Evolutionary conservation across 2,797 vertebrate genomes (phyloP).

Genomic region (Hypotaenidia okinawae): DNA sequence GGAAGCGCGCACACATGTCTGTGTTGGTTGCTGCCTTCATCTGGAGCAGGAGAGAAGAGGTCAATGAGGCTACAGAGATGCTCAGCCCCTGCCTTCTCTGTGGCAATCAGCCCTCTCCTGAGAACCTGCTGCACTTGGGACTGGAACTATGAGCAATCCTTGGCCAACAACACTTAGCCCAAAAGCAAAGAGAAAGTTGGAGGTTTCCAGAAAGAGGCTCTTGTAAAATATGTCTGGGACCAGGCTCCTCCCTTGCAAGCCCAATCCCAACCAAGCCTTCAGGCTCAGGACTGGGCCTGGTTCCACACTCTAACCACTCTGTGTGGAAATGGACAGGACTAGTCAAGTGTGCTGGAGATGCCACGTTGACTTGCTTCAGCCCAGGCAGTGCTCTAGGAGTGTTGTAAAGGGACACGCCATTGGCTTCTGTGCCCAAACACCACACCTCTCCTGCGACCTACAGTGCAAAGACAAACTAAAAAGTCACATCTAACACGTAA

Average conservation of each 20-base stretch:
- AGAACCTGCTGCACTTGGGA: background rate
- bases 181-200: background rate
- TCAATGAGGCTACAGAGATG: background rate
- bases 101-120: background rate
- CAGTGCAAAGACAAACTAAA: background rate
- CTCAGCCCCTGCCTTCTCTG: background rate
- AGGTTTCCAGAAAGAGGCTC: background rate
- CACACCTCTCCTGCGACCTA: background rate
- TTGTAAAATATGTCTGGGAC: background rate
- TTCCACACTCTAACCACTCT: background rate
- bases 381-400: background rate
- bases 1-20: background rate
- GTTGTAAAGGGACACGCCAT: background rate
- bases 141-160: background rate
- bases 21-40: background rate
- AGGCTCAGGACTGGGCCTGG: accelerated
- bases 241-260: background rate
- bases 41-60: background rate
- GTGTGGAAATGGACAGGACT: background rate
- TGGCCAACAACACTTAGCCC: background rate
- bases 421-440: background rate
- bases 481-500: background rate
- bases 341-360: background rate
- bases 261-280: background rate
- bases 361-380: accelerated